A percentile compares a stretch with the other conserved stretches of the same genome.
Conservation (phyloP, 2,797 vertebrate species). For the Mareca penelope region DNA sequence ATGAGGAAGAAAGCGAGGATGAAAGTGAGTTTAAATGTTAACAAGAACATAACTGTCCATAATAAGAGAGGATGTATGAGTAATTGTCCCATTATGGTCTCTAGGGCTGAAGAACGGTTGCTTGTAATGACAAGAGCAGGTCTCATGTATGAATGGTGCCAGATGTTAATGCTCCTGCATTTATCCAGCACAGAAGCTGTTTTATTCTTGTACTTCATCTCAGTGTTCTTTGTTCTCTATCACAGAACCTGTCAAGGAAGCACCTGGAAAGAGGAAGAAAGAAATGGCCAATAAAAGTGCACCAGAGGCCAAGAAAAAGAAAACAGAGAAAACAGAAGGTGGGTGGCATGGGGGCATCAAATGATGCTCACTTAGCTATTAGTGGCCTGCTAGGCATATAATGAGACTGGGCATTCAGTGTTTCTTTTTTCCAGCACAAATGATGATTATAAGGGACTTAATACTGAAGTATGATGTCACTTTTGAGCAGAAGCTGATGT, state of each 20-base stretch:
- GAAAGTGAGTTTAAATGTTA: slow-evolving; percentile 58
- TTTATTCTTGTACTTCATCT: background rate
- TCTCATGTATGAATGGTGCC: background rate
- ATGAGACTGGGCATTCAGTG: background rate
- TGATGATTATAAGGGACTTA: slow-evolving; percentile 87
- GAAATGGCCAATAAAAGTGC: slow-evolving; percentile 84
- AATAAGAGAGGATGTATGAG: background rate
- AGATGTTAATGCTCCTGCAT: background rate
- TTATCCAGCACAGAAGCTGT: background rate
- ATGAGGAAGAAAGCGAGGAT: slow-evolving; percentile 80
- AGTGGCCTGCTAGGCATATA: no score
- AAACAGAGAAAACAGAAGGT: slow-evolving; percentile 88
- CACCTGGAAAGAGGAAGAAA: slow-evolving; percentile 91
- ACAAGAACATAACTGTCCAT: background rate
- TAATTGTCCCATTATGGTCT: accelerated
- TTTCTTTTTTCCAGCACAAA: background rate
- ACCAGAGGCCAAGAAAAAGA: slow-evolving; percentile 91
- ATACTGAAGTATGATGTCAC: slow-evolving; percentile 80
- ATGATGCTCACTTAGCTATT: background rate
- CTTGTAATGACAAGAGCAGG: background rate
- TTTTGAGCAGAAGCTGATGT: slow-evolving; percentile 67
- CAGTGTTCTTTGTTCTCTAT: background rate
- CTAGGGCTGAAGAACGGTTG: background rate
- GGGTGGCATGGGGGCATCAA: background rate
- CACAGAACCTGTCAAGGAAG: slow-evolving; percentile 80